A percentile compares a stretch with the other conserved stretches of the same genome.
Conservation (phyloP, 2,888 invertebrate species). For the Chrysolina oricalcia region DNA sequence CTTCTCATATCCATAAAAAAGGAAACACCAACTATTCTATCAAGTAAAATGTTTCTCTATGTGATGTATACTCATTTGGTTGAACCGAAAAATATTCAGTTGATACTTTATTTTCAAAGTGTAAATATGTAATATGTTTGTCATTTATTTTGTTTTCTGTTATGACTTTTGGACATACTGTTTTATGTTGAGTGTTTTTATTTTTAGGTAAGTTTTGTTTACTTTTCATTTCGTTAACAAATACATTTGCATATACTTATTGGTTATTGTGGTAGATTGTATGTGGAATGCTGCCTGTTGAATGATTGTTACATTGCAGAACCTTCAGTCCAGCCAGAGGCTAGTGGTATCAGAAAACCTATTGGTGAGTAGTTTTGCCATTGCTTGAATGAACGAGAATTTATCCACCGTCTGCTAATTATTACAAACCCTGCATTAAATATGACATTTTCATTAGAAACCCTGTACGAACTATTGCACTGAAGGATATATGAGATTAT, state of each 20-base stretch:
- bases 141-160: slow-evolving; percentile 6
- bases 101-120: background rate
- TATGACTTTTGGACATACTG: background rate
- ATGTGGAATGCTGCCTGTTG: slow-evolving; percentile 72
- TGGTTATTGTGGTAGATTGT: slow-evolving; percentile 64
- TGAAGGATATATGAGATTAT: background rate
- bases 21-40: background rate
- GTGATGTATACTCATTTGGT: slow-evolving; percentile 7
- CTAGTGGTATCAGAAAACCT: slow-evolving; percentile 74
- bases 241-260: slow-evolving; percentile 35
- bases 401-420: background rate
- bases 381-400: slow-evolving; percentile 15
- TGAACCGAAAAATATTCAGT: background rate
- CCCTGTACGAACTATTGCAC: background rate
- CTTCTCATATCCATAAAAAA: background rate
- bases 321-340: slow-evolving; percentile 64
- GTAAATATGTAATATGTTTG: slow-evolving; percentile 20
- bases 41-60: background rate
- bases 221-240: slow-evolving; percentile 39
- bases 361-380: slow-evolving; percentile 73
- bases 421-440: background rate
- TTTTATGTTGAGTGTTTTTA: slow-evolving; percentile 32
- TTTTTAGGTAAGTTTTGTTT: slow-evolving; percentile 45
- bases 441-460: background rate
- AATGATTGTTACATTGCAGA: slow-evolving; percentile 71